Conservation (phyloP, 64 coral and sea anemone genomes). For the Actinia equina region DNA sequence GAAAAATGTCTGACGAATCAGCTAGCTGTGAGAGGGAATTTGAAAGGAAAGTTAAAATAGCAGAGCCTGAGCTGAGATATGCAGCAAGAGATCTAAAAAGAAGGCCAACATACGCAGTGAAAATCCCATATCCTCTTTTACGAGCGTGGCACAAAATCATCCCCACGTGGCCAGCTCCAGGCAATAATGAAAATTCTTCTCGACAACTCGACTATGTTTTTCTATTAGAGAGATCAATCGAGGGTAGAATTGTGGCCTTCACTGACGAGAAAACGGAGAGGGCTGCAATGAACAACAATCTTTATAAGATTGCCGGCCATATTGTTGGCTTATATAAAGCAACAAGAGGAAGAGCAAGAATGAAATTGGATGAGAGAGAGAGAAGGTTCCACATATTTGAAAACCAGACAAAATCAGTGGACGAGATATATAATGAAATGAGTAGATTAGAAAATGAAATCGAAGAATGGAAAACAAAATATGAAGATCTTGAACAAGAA, state of each 20-base stretch:
- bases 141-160: constrained; percentile 26
- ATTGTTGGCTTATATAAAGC: constrained; percentile 30
- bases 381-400: too few relatives aligned
- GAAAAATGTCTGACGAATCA: constrained; percentile 42
- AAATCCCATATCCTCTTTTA: constrained; percentile 43
- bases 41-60: too few relatives aligned
- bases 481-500: constrained; percentile 36
- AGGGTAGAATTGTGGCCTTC: constrained; percentile 15
- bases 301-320: constrained; percentile 30
- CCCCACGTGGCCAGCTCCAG: background rate
- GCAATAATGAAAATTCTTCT: background rate
- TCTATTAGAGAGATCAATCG: constrained; percentile 35
- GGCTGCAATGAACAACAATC: constrained; percentile 30
- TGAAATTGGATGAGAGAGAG: too few relatives aligned
- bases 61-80: constrained; percentile 36
- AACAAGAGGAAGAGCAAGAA: constrained; percentile 40
- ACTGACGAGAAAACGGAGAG: constrained; percentile 25
- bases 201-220: constrained; percentile 19
- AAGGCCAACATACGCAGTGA: constrained; percentile 12
- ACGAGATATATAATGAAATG: too few relatives aligned
- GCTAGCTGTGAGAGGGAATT: constrained; percentile 15
- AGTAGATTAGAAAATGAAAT: too few relatives aligned
- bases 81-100: too few relatives aligned
- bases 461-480: constrained; percentile 45
- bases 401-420: too few relatives aligned